Percentiles rank a stretch among this genome's conserved stretches.
Conservation (phyloP, 2,113 vertebrate species). For the Ahaetulla prasina region DNA sequence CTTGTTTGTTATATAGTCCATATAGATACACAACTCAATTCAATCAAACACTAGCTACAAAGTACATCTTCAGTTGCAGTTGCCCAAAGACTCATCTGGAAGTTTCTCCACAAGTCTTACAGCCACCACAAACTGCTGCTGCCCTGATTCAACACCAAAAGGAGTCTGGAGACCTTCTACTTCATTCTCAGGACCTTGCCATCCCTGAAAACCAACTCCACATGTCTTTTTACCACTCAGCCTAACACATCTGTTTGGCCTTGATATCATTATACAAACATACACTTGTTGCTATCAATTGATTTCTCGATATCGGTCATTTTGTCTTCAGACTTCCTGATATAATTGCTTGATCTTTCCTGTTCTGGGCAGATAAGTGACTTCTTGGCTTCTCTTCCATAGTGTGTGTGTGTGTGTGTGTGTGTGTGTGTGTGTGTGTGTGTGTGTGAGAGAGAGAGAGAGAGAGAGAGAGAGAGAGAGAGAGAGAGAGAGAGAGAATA, state of each 20-base stretch:
- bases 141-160: not conserved
- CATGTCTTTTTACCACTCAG: not conserved
- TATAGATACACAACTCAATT: not conserved
- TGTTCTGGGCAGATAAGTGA: not conserved
- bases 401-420: not conserved
- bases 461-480: rapidly evolving
- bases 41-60: not conserved
- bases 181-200: not conserved
- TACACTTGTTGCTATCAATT: not conserved
- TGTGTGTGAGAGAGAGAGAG: too few species aligned
- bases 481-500: not conserved
- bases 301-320: not conserved
- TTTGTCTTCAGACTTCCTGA: not conserved
- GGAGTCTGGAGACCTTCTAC: not conserved
- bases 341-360: not conserved
- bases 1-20: not conserved
- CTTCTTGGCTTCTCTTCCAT: not conserved
- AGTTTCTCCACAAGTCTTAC: not conserved
- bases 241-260: not conserved
- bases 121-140: not conserved
- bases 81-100: not conserved
- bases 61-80: not conserved
- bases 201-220: not conserved
- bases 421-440: not conserved
- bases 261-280: not conserved